phyloP scores from a whole-genome alignment of 37 sponge, comb jelly and placozoan genomes.

The Bolinopsis microptera region DNA sequence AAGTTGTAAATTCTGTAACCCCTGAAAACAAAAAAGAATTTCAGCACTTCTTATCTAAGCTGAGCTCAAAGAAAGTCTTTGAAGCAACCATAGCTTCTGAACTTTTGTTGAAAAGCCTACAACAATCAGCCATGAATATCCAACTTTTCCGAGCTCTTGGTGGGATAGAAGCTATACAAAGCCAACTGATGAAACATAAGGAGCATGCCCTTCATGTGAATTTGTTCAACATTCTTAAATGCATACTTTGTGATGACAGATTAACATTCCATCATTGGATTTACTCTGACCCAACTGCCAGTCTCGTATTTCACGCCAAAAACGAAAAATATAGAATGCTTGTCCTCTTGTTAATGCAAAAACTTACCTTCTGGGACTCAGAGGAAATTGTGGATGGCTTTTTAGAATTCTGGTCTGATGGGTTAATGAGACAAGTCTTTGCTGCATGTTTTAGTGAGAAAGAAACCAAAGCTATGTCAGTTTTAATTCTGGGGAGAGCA shows the following conservation, averaged over 20 bases:
- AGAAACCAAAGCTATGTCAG: conserved; percentile 18
- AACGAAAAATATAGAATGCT: conserved; percentile 33
- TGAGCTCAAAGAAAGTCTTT: conserved; percentile 36
- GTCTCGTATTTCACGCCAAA: neutral
- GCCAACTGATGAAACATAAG: neutral
- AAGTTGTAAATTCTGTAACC: neutral
- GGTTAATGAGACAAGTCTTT: neutral
- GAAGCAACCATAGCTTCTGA: conserved; percentile 45
- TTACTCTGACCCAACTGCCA: conserved; percentile 1
- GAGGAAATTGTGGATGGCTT: neutral
- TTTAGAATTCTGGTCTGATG: neutral
- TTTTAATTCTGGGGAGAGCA: conserved; percentile 24
- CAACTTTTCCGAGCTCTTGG: conserved; percentile 18
- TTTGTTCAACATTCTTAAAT: conserved; percentile 19
- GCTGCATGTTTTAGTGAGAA: neutral
- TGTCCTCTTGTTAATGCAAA: conserved; percentile 10
- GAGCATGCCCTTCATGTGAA: neutral
- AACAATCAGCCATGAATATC: neutral
- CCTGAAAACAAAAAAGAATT: conserved; percentile 47
- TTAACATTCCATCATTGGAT: conserved; percentile 42
- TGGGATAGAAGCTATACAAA: neutral
- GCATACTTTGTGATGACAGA: neutral
- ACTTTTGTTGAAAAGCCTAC: conserved; percentile 27
- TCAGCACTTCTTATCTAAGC: conserved; percentile 30
- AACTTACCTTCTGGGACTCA: neutral